Evolutionary conservation across 2,888 invertebrate genomes (phyloP).

Genomic region (Dryobota labecula): DNA sequence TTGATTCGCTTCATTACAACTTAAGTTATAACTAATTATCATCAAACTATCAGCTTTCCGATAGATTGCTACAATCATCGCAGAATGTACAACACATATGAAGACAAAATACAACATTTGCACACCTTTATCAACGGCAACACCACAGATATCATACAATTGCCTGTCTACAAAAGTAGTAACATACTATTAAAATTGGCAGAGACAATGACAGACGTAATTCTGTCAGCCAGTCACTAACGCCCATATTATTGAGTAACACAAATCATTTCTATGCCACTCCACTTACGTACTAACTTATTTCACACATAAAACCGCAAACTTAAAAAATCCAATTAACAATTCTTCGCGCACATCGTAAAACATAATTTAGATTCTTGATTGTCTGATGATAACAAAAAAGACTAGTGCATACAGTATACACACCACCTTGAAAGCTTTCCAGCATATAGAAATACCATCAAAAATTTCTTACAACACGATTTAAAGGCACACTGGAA

Average conservation of each 20-base stretch:
- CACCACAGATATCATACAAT: neutral
- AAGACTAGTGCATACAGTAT: conserved; percentile 20
- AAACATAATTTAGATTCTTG: conserved; percentile 16
- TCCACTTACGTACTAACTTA: conserved; percentile 3
- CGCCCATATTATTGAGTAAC: conserved; percentile 37
- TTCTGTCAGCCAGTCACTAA: conserved; percentile 12
- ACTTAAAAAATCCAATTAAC: conserved; percentile 14
- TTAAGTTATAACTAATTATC: neutral
- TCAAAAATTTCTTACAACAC: conserved; percentile 63
- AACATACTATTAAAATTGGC: conserved; percentile 35
- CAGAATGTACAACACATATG: neutral
- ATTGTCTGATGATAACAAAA: conserved; percentile 13
- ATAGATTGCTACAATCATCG: neutral
- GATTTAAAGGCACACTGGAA: conserved; percentile 55
- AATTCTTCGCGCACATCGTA: conserved; percentile 25
- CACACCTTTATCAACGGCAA: conserved; percentile 1
- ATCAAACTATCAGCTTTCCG: neutral
- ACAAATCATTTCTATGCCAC: neutral
- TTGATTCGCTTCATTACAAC: neutral
- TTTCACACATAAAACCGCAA: conserved; percentile 10
- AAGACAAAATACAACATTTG: neutral
- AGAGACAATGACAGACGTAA: conserved; percentile 34
- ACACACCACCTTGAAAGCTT: conserved; percentile 46
- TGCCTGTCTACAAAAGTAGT: conserved; percentile 16
- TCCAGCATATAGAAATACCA: conserved; percentile 57